Conservation (phyloP, 64 coral and sea anemone species). For the Astreopora myriophthalma region DNA sequence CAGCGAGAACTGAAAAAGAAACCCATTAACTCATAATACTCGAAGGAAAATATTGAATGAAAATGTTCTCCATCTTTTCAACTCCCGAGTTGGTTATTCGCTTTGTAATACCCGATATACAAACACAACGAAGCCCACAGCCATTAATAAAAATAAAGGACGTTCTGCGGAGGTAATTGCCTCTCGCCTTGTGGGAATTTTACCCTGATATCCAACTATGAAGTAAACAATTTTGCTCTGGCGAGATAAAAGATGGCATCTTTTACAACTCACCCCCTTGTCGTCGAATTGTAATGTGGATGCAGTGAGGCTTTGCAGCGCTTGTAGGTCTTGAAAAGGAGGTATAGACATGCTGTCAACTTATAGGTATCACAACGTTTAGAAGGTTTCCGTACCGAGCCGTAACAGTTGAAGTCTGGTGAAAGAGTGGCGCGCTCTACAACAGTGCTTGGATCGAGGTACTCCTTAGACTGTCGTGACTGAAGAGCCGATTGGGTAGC, state of each 20-base stretch:
- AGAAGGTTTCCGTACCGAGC: not conserved
- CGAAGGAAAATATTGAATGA: not conserved
- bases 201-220: conserved; percentile 2
- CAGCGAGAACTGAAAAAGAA: not conserved
- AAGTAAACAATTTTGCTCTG: not conserved
- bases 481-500: conserved; percentile 39
- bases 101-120: conserved; percentile 16
- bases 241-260: not conserved
- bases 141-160: not conserved
- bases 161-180: not conserved
- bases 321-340: conserved; percentile 71
- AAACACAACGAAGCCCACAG: not conserved
- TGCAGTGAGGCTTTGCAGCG: conserved; percentile 53
- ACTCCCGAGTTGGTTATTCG: not conserved
- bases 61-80: conserved; percentile 1
- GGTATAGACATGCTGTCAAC: conserved; percentile 38
- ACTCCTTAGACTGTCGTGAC: conserved; percentile 10
- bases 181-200: conserved; percentile 19
- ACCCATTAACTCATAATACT: not conserved
- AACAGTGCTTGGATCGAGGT: not conserved
- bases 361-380: not conserved
- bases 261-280: conserved; percentile 58
- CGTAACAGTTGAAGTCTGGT: not conserved
- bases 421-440: not conserved
- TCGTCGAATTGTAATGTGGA: conserved; percentile 57